Base-by-base conservation (phyloP, 2,797 vertebrate genomes). In the Nyctibius grandis region DNA sequence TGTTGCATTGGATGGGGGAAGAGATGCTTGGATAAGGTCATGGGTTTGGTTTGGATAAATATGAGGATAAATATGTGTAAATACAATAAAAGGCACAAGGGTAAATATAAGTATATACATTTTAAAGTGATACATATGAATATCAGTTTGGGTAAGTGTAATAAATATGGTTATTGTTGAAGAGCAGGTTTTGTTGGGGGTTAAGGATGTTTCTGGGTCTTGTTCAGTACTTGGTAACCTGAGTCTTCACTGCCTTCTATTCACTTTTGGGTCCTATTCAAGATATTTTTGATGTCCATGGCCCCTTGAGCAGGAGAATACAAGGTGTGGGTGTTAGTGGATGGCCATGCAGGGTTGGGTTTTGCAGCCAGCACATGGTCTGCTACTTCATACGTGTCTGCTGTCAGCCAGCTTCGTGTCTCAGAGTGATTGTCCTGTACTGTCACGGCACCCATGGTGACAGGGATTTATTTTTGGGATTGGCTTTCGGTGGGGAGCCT, bases 361-460 rank as follows among this genome's bases (percentile, higher is more conserved):
- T 87, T 72, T 83, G 51, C 23, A 47, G 6, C 10, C 26, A 36
- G 33, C 51, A 12, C 5, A 0, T 6, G 17, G 12, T 28, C 34
- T 69, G 29, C 19, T 29, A 12, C 15, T 70, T 65, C 36, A 16
- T 2, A n/a, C 0, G 4, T n/a, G 42, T 36, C 45, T 50, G 0
- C 51, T 56, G 61, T 74, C 77, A 22, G 40, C 45, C 36, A 56
- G 29, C 36, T 61, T 72, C 21, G 12, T 60, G 44, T 69, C 40
- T 53, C 12, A 9, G 25, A 44, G 68, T 38, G 33, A 40, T 70
- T 60, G n/a, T 65, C 47, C n/a, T n/a, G n/a, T 22, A 7, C 36
- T 45, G 25, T 34, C 42, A 50, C 0, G 0, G 9, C 47, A 31
- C 10, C 8, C 10, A 3, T 0, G 17, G 9, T 47, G 9, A 40